Evolutionary conservation across 1,140 invertebrate genomes (phyloP).

Genomic region (Panulirus ornatus): DNA sequence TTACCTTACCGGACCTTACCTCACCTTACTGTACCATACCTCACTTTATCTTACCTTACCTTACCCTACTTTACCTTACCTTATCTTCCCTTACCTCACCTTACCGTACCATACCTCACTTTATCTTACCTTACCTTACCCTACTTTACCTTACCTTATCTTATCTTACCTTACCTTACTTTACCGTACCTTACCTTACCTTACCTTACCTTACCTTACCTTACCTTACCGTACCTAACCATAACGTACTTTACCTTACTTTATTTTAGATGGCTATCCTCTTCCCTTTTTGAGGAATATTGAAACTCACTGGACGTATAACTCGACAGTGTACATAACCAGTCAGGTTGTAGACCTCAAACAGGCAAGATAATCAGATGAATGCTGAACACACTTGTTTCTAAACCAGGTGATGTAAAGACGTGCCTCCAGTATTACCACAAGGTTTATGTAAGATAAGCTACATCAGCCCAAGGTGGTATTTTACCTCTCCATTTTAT

Average conservation of each 20-base stretch:
- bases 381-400: no score
- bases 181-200: not conserved
- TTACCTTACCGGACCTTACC: conserved; percentile 7
- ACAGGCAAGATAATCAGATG: no score
- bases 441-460: no score
- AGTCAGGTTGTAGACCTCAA: no score
- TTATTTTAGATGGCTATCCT: no score
- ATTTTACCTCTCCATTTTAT: no score
- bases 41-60: not conserved
- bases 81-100: not conserved
- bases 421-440: no score
- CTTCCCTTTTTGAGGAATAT: no score
- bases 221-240: not conserved
- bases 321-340: no score
- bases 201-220: conserved; percentile 4
- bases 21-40: not conserved
- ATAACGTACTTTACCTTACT: not conserved
- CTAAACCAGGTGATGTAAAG: no score
- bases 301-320: no score
- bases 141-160: not conserved
- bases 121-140: not conserved
- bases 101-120: not conserved
- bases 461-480: no score
- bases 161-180: not conserved
- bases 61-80: not conserved